These are phyloP conservation scores for Kryptopterus vitreolus DNA, from an alignment of 2,797 vertebrate species.

Conservation along the genomic window DNA sequence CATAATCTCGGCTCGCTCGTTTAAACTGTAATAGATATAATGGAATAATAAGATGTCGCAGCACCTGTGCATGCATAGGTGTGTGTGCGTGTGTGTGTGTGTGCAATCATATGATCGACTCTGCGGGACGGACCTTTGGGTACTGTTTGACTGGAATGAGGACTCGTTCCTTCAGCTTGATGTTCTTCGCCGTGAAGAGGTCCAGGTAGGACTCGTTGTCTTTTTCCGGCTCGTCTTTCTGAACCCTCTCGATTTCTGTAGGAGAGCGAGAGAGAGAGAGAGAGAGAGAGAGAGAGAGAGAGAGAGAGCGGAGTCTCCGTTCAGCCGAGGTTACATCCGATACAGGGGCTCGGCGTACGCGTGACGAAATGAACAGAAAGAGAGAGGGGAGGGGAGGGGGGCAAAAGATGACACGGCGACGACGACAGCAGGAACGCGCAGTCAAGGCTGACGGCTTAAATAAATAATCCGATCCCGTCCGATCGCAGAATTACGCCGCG, in stretches of 20 bases:
- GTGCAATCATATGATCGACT: no score
- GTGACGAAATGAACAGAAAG: not conserved
- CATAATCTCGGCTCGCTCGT: no score
- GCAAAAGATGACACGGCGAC: not conserved
- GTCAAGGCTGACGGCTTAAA: no score
- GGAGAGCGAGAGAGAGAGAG: slow-evolving; percentile 59
- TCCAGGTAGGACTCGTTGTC: slow-evolving; percentile 92
- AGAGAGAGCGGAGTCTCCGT: not conserved
- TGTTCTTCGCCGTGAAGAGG: slow-evolving; percentile 96
- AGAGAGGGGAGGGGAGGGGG: not conserved
- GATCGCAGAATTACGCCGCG: not conserved
- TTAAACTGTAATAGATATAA: no score
- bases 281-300: slow-evolving; percentile 39
- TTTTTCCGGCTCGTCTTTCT: slow-evolving; percentile 93
- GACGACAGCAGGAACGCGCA: not conserved
- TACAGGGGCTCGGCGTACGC: not conserved
- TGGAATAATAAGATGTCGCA: not conserved
- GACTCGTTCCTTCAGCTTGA: slow-evolving; percentile 96
- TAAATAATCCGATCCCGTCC: not conserved
- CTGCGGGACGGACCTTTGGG: slow-evolving; percentile 84
- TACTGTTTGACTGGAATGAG: slow-evolving; percentile 97
- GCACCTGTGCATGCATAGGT: not conserved
- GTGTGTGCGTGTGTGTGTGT: not conserved
- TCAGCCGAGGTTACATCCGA: slow-evolving; percentile 2
- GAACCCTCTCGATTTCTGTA: slow-evolving; percentile 93